phyloP scores from a whole-genome alignment of 2,113 vertebrate species.

The Apteryx mantelli region DNA sequence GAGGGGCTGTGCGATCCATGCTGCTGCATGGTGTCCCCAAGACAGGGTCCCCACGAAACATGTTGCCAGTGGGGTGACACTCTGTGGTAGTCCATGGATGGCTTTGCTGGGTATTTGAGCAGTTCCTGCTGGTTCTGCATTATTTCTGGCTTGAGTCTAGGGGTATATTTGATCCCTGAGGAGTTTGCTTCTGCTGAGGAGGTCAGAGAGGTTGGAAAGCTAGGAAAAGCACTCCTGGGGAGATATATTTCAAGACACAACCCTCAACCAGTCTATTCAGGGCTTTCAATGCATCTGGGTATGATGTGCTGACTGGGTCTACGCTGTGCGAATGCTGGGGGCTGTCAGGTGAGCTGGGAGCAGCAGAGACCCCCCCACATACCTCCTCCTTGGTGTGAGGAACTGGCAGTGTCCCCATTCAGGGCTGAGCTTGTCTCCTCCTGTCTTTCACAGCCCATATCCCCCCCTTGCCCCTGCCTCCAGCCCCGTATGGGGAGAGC shows the following conservation, averaged over 20 bases:
- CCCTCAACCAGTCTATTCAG: fast-evolving
- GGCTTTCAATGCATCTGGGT: background rate
- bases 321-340: too few relatives aligned
- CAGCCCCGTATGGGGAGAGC: too few relatives aligned
- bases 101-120: too few relatives aligned
- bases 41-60: fast-evolving
- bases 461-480: too few relatives aligned
- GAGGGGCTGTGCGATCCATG: fast-evolving
- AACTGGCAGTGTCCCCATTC: fast-evolving
- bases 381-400: background rate
- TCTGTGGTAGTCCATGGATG: fast-evolving
- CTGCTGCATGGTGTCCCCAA: fast-evolving
- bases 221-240: background rate
- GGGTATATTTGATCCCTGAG: fast-evolving
- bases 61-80: fast-evolving
- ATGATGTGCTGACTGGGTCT: background rate
- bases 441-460: background rate
- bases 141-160: too few relatives aligned
- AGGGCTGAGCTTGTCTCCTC: background rate
- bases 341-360: background rate
- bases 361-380: too few relatives aligned
- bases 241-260: background rate
- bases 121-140: background rate
- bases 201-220: background rate
- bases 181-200: background rate